Base-by-base conservation (phyloP, 2,797 vertebrate genomes). In the Rhinella marina region DNA sequence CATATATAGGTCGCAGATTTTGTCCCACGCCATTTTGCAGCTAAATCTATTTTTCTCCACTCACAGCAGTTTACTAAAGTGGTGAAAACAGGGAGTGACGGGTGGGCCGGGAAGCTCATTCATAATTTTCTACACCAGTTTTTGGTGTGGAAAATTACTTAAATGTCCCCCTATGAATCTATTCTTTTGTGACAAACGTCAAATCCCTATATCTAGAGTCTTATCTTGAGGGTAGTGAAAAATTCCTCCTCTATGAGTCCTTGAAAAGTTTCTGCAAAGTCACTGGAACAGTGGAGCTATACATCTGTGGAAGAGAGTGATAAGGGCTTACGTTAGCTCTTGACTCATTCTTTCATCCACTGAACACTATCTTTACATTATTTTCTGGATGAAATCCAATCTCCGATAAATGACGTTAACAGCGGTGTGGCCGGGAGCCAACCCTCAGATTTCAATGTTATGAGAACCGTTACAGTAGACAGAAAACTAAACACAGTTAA, bases 271-370 rank as follows among this genome's bases (percentile, higher is more conserved):
- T 86, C 41, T 77, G 84, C 88, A 88, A 86, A 29, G 88, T 76
- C 84, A 82, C 48, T 85, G 64, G 56, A 83, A 73, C 85, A 88
- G 70, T 90, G 61, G n/a, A 68, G 72, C 87, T 68, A 81, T 70
- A 90, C 89, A 76, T 7, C 0, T 87, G 79, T 62, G 61, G 86
- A 90, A 29, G 52, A 80, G 81, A 66, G 86, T 86, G 88, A 90
- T 90, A 91, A 92, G 87, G 90, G 90, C 92, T 91, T 89, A 86
- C 88, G 93, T 93, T 93, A 93, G 92, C 90, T n/a, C 79, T 87
- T 86, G 84, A 72, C 89, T 93, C 86, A 90, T 29, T 87, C 88
- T 90, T 91, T 91, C 91, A 90, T 90, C 87, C 84, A 76, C 75
- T 62, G 61, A 59, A 29, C 52, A 6, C 84, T 88, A 81, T 86